Base-by-base conservation (phyloP, 1,140 invertebrate genomes). In the Dendrolimus punctatus region DNA sequence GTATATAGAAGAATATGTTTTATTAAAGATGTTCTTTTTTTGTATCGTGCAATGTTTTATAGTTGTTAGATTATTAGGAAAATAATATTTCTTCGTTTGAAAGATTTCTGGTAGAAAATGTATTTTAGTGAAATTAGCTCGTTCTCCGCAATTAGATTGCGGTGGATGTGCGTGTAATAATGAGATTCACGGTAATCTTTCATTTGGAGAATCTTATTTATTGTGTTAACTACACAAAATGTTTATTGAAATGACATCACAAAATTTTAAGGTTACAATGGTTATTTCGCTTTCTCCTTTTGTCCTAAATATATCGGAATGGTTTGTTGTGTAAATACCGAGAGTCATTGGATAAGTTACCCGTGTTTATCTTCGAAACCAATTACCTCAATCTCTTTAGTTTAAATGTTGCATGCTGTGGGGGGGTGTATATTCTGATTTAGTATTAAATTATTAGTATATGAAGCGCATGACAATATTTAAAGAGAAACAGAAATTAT, bases 341-440 rank as follows among this genome's bases (percentile, higher is more conserved):
- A 67, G 68, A 78, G 74, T 80, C 67, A 78, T 77, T 76, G 71
- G 75, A 76, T 80, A 71, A 85, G 79, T 85, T 80, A 80, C 74
- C 80, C 74, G 68, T 68, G 67, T 73, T 69, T 79, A 68, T 81
- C 67, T 83, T 81, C 77, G 68, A 71, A 84, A 85, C 80, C 82
- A 73, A 78, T 84, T 85, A 85, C 82, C 82, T 85, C 82, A 84
- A 80, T 76, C 74, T 85, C 80, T 78, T 80, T 80, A 80, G 75
- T 70, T 64, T 80, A 74, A 70, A 73, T 65, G 50, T 70, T 58
- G 55, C 63, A 68, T 76, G 60, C 70, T 68, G 61, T 69, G 58
- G 66, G 75, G 70, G 76, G 64, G 71, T 69, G 70, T 71, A 68
- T 68, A 66, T 71, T 74, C 69, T 79, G 71, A 62, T 61, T 46